A percentile compares a stretch with the other conserved stretches of the same genome.
Evolutionary conservation across 2,797 vertebrate genomes (phyloP).

Genomic region (Allobates femoralis): DNA sequence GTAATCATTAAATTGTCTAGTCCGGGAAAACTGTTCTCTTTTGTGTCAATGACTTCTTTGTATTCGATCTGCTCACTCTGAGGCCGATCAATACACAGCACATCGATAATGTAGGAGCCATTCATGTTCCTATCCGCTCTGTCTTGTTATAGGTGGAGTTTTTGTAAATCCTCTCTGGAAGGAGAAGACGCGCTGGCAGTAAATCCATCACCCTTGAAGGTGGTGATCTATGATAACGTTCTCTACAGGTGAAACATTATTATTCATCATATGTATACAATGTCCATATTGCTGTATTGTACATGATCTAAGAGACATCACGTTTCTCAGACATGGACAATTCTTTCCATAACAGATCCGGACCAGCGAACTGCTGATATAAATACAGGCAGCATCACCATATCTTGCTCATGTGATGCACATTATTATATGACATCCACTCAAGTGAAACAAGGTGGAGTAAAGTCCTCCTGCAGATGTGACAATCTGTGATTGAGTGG

Average conservation of each 20-base stretch:
- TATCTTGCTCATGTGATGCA: no score
- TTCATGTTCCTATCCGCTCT: background rate
- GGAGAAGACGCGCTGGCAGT: constrained; percentile 66
- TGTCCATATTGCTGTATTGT: background rate
- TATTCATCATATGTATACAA: background rate
- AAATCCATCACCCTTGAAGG: constrained; percentile 79
- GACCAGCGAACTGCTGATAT: no score
- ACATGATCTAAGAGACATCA: no score
- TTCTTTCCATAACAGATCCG: no score
- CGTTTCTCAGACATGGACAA: no score
- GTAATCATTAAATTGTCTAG: background rate
- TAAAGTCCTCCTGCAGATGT: no score
- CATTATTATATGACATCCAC: no score
- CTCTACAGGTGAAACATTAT: constrained; percentile 80
- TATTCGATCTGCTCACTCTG: background rate
- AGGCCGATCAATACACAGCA: background rate
- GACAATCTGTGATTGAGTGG: no score
- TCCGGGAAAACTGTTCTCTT: no score
- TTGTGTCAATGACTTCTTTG: no score
- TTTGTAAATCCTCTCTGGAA: constrained; percentile 69
- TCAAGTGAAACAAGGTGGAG: no score
- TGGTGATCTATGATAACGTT: constrained; percentile 83
- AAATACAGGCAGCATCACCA: no score
- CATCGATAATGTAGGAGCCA: background rate
- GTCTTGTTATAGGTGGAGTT: constrained; percentile 78